Conservation (phyloP, 1,140 invertebrate species). For the Aphaenogaster ashmeadi region DNA sequence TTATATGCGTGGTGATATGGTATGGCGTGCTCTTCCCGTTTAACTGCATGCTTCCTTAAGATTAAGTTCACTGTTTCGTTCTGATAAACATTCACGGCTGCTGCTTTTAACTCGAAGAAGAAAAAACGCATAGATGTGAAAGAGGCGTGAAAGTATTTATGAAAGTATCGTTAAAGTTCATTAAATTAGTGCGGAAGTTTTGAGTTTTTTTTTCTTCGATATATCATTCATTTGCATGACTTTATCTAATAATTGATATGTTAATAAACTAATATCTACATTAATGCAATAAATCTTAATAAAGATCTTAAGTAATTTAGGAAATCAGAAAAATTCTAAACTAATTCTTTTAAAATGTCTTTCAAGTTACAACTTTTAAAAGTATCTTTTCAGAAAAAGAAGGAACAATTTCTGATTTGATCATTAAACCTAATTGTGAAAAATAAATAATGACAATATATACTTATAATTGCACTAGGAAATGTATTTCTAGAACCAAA, state of each 20-base stretch:
- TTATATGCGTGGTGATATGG: slow-evolving; percentile 51
- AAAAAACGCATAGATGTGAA: slow-evolving; percentile 42
- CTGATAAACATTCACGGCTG: slow-evolving; percentile 58
- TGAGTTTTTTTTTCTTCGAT: slow-evolving; percentile 1
- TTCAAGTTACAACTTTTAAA: background rate
- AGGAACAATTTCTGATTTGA: background rate
- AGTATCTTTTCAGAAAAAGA: background rate
- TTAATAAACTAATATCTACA: background rate
- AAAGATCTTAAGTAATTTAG: background rate
- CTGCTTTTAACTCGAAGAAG: slow-evolving; percentile 47
- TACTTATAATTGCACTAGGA: background rate
- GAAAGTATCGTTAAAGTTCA: slow-evolving; percentile 29
- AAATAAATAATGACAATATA: background rate
- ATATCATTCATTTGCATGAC: slow-evolving; percentile 27
- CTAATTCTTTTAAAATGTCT: background rate
- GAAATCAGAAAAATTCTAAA: background rate
- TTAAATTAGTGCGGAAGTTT: background rate
- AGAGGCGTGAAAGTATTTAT: slow-evolving; percentile 27
- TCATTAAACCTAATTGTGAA: background rate
- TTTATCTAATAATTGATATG: slow-evolving; percentile 17
- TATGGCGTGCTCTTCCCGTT: slow-evolving; percentile 46
- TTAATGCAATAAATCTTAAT: background rate
- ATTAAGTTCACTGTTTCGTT: slow-evolving; percentile 60
- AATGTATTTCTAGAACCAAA: background rate
- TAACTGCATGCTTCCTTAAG: slow-evolving; percentile 50